Base-by-base conservation (phyloP, 2,113 vertebrate species). In the Corythaixoides concolor region DNA sequence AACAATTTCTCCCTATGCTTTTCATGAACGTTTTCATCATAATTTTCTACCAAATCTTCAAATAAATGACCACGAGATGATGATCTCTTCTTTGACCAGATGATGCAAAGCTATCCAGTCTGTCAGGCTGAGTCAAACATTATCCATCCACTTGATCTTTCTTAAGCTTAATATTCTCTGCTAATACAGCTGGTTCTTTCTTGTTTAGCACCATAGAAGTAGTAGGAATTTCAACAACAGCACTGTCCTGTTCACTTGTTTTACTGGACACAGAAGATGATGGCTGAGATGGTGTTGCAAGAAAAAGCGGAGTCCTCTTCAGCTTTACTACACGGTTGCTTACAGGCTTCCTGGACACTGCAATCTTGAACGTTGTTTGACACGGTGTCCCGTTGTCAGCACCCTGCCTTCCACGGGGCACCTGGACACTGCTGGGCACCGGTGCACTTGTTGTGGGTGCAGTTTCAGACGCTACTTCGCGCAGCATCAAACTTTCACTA, bases 261-360 rank as follows among this genome's bases (percentile, higher is more conserved):
- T 68, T 62, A 33, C 24, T 82, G 32, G 45, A 12, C 4, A 20
- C 16, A 30, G 93, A 39, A 28, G 77, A 60, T 16, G 73, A 17
- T 7, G 93, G 41, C 32, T 41, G 77, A 73, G 96, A 28, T 23
- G 87, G 63, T 11, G 60, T 32, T 1, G 49, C 14, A 9, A 89
- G 55, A 17, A 95, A 66, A n/a, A 98, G 90, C 0, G 84, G 97
- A 74, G 96, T 97, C 90, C 96, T 88, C 89, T 96, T 98, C 68
- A 98, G 96, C 92, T 98, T 98, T 55, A 98, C 96, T 39, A 94
- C 97, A 3, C 67, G 32, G 22, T 23, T 95, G 6, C 77, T 68
- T 5, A 17, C 7, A 2, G 95, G 43, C 43, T 92, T 97, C 89
- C 83, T 86, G 19, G 91, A 37, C 5, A 16, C 85, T 15, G 83